These are phyloP conservation scores for Poecilia picta DNA, from an alignment of 2,797 vertebrate genomes.

Conservation along the genomic window DNA sequence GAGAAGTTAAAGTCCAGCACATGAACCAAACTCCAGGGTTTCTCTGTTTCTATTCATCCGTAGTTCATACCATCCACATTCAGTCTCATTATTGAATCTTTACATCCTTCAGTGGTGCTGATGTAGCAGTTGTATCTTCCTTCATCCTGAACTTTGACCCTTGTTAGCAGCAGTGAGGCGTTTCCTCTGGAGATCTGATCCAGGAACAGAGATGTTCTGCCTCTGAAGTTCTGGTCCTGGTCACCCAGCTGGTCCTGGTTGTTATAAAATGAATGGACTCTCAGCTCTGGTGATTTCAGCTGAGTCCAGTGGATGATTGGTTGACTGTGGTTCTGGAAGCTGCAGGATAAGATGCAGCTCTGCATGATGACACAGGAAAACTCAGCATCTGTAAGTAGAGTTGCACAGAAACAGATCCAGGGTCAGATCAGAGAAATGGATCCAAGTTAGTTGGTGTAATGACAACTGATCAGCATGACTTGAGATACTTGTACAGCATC, in stretches of 20 bases:
- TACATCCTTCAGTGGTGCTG: constrained; percentile 13
- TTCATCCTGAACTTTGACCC: constrained; percentile 54
- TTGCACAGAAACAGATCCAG: background rate
- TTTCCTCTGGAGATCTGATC: constrained; percentile 46
- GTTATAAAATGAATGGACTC: background rate
- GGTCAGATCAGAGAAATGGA: too few relatives aligned
- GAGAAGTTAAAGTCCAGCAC: too few relatives aligned
- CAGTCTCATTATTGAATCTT: background rate
- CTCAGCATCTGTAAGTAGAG: background rate
- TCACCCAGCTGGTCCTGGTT: fast-evolving
- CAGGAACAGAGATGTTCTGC: constrained; percentile 3
- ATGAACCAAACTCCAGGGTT: too few relatives aligned
- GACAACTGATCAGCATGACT: too few relatives aligned
- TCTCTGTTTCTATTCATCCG: too few relatives aligned
- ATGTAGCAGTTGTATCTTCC: constrained; percentile 75
- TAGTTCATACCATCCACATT: background rate
- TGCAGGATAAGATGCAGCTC: constrained; percentile 9
- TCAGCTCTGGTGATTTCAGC: background rate
- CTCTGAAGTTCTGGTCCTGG: background rate
- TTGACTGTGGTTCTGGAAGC: background rate
- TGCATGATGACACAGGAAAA: constrained; percentile 3
- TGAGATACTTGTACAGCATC: too few relatives aligned
- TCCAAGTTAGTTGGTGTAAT: too few relatives aligned
- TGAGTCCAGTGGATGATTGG: background rate
- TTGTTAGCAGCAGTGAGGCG: constrained; percentile 71